Evolutionary conservation across 2,113 vertebrate genomes (phyloP).

Genomic region (Clinocottus analis): DNA sequence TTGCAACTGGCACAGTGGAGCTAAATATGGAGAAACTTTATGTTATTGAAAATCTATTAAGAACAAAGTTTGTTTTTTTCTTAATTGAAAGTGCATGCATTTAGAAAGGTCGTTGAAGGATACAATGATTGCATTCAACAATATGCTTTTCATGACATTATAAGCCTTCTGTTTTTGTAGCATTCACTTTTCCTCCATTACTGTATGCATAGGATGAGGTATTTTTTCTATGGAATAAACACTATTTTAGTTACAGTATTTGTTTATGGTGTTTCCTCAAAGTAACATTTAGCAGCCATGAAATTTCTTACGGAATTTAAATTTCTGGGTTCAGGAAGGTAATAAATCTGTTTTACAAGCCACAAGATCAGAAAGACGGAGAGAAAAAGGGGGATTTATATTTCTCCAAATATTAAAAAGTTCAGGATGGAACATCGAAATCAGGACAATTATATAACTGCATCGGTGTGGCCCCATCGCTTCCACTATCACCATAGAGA

Average conservation of each 20-base stretch:
- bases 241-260: slow-evolving; percentile 73
- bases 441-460: neutral
- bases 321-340: neutral
- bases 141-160: slow-evolving; percentile 48
- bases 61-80: slow-evolving; percentile 10
- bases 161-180: slow-evolving; percentile 45
- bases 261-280: slow-evolving; percentile 23
- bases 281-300: neutral
- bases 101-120: slow-evolving; percentile 47
- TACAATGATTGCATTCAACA: slow-evolving; percentile 45
- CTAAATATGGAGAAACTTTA: slow-evolving; percentile 36
- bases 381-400: neutral
- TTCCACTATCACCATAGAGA: neutral
- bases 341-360: neutral
- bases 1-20: slow-evolving; percentile 33
- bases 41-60: slow-evolving; percentile 19
- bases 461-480: neutral
- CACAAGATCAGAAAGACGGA: neutral
- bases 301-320: neutral
- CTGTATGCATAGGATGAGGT: slow-evolving; percentile 54
- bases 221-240: slow-evolving; percentile 76
- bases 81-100: slow-evolving; percentile 73
- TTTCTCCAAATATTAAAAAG: neutral
- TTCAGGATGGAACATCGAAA: neutral
- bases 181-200: slow-evolving; percentile 58